phyloP scores from a whole-genome alignment of 2,113 vertebrate genomes.

The Myrmecobius fasciatus region DNA sequence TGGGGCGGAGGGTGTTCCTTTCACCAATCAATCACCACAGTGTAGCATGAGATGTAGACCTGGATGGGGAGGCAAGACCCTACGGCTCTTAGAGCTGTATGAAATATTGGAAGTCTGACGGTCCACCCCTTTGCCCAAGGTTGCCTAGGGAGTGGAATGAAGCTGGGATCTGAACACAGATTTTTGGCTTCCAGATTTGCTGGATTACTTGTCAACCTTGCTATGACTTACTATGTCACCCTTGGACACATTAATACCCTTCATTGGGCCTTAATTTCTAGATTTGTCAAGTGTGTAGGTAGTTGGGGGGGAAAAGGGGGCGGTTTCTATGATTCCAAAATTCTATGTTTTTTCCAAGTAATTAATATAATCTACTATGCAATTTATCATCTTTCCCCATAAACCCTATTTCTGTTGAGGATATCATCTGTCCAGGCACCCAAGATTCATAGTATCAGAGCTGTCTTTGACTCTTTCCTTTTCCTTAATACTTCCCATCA shows the following conservation, averaged over 20 bases:
- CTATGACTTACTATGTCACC: background rate
- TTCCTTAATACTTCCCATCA: background rate
- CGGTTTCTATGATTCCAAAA: accelerated
- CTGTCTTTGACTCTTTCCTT: background rate
- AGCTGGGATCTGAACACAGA: background rate
- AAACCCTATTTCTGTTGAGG: background rate
- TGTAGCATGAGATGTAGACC: background rate
- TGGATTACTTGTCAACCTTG: background rate
- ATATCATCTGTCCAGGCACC: background rate
- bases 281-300: background rate
- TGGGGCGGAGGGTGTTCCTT: background rate
- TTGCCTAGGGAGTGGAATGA: background rate
- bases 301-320: accelerated
- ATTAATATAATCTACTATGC: background rate
- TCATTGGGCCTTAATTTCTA: background rate
- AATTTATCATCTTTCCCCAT: background rate
- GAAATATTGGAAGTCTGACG: background rate
- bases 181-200: background rate
- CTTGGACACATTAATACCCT: background rate
- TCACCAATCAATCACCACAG: background rate
- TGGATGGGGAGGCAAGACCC: background rate
- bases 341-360: background rate
- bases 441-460: background rate
- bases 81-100: background rate
- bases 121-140: accelerated